Conservation (phyloP, 1,140 invertebrate species). For the Phocides pigmalion region DNA sequence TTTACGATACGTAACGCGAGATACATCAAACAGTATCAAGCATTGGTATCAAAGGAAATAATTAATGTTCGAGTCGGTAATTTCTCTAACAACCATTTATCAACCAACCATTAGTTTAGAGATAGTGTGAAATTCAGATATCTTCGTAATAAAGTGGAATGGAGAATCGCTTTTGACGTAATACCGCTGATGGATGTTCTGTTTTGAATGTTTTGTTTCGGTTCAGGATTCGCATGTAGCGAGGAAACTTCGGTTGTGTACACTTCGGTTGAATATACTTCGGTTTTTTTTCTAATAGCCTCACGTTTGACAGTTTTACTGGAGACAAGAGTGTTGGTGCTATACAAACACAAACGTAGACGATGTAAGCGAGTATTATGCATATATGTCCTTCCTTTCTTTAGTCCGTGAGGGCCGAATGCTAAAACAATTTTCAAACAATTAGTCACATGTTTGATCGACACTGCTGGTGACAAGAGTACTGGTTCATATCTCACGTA, state of each 20-base stretch:
- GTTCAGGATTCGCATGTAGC: neutral
- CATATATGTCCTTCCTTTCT: too few species aligned
- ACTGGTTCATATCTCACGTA: too few species aligned
- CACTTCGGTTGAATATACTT: too few species aligned
- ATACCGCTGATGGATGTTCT: slow-evolving; percentile 19
- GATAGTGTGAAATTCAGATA: slow-evolving; percentile 26
- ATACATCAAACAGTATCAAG: slow-evolving; percentile 29
- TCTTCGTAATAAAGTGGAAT: slow-evolving; percentile 33
- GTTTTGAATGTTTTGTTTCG: slow-evolving; percentile 5
- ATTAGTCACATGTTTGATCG: too few species aligned
- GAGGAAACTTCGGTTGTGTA: neutral
- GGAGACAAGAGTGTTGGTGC: too few species aligned
- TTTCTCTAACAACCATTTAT: slow-evolving; percentile 41
- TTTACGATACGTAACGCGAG: slow-evolving; percentile 8
- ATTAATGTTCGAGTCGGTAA: slow-evolving; percentile 41
- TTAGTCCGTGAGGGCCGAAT: too few species aligned
- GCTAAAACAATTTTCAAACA: too few species aligned
- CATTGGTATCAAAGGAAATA: slow-evolving; percentile 42
- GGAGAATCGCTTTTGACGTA: slow-evolving; percentile 21
- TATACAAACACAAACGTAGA: too few species aligned
- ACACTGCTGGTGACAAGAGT: too few species aligned
- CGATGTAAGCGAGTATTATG: too few species aligned
- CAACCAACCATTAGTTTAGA: slow-evolving; percentile 24
- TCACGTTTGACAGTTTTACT: too few species aligned
- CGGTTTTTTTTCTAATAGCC: too few species aligned